Evolutionary conservation across 35 echinoderm and acorn worm genomes (phyloP).

Genomic region (Apostichopus californicus): DNA sequence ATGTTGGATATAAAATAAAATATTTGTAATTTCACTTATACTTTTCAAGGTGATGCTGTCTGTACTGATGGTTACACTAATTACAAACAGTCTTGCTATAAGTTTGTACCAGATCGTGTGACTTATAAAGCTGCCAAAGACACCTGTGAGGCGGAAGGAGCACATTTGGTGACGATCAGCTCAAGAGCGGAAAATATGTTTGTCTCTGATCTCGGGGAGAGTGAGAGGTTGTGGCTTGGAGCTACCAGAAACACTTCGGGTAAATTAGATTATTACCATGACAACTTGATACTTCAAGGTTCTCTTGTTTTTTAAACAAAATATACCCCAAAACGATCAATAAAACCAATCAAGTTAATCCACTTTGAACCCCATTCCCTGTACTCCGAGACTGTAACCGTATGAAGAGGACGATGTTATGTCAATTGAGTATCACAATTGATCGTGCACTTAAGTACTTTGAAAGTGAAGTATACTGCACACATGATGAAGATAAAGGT

Average conservation of each 20-base stretch:
- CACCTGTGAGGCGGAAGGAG: constrained; percentile 5
- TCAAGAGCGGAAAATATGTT: constrained; percentile 25
- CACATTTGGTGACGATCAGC: constrained; percentile 17
- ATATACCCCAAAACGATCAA: neutral
- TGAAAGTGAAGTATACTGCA: too few relatives aligned
- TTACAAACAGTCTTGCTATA: constrained; percentile 45
- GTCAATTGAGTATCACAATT: too few relatives aligned
- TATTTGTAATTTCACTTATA: too few relatives aligned
- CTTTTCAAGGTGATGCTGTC: neutral
- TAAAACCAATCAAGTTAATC: neutral
- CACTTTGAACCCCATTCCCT: too few relatives aligned
- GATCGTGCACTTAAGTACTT: too few relatives aligned
- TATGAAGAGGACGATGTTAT: too few relatives aligned
- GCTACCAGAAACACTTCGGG: constrained; percentile 14
- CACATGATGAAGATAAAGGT: too few relatives aligned
- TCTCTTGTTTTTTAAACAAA: neutral
- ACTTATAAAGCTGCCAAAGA: neutral
- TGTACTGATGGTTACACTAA: constrained; percentile 13
- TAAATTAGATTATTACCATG: neutral
- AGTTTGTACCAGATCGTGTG: constrained; percentile 1
- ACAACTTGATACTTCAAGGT: too few relatives aligned
- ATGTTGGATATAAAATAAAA: too few relatives aligned
- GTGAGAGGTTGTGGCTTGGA: constrained; percentile 19
- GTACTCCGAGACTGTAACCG: too few relatives aligned
- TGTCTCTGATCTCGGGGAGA: neutral